A percentile compares a stretch with the other conserved stretches of the same genome.
Evolutionary conservation across 1,140 invertebrate species (phyloP).

Genomic region (Anadara kagoshimensis): DNA sequence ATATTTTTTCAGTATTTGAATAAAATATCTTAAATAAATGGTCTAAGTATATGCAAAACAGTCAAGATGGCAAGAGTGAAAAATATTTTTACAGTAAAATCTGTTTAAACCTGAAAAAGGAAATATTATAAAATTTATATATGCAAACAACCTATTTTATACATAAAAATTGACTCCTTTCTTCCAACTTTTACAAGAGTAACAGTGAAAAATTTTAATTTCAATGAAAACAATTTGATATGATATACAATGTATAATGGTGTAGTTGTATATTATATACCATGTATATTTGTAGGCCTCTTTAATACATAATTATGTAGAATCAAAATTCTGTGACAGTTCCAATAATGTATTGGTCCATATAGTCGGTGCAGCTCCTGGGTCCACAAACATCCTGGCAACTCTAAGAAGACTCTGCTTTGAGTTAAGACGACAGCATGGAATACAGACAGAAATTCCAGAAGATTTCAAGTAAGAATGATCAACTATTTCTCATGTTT

Average conservation of each 20-base stretch:
- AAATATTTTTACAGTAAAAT: too few relatives aligned
- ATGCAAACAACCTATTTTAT: too few relatives aligned
- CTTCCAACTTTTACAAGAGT: too few relatives aligned
- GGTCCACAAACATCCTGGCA: conserved; percentile 65
- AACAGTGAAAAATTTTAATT: too few relatives aligned
- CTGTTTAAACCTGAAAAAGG: not conserved
- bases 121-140: too few relatives aligned
- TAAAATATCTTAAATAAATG: too few relatives aligned
- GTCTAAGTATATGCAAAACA: too few relatives aligned
- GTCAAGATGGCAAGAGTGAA: too few relatives aligned
- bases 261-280: not conserved
- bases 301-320: conserved; percentile 51
- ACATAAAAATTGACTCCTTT: too few relatives aligned
- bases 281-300: conserved; percentile 48
- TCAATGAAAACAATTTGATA: conserved; percentile 12
- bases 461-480: conserved; percentile 67
- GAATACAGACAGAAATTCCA: conserved; percentile 52
- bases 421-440: conserved; percentile 61
- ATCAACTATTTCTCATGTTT: too few relatives aligned
- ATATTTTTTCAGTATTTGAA: too few relatives aligned
- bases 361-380: conserved; percentile 68
- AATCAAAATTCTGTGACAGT: conserved; percentile 45
- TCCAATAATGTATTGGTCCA: conserved; percentile 62
- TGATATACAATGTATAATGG: not conserved
- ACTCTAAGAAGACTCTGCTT: conserved; percentile 63